phyloP scores from a whole-genome alignment of 2,888 invertebrate genomes.

The Belgica antarctica region DNA sequence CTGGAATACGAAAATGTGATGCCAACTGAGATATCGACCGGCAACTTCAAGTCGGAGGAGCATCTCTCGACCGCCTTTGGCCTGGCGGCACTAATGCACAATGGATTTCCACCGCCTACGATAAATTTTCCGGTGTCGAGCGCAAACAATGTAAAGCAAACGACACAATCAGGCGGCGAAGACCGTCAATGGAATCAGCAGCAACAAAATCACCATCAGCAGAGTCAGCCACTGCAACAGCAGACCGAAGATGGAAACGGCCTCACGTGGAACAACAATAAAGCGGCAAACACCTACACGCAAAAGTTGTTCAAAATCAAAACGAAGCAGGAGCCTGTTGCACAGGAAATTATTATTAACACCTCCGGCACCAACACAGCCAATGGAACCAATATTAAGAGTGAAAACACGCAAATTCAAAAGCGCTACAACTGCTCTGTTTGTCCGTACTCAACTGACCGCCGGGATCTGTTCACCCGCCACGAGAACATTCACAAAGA shows the following conservation, averaged over 20 bases:
- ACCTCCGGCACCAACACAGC: neutral
- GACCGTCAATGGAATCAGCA: constrained; percentile 46
- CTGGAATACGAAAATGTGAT: constrained; percentile 54
- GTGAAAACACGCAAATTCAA: constrained; percentile 50
- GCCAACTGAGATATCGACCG: constrained; percentile 48
- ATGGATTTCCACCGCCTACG: constrained; percentile 67
- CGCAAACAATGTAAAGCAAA: constrained; percentile 47
- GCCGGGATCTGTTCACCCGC: constrained; percentile 83
- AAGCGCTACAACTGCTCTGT: constrained; percentile 83
- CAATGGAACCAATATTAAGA: constrained; percentile 30
- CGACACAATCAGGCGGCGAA: constrained; percentile 46
- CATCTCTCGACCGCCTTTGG: constrained; percentile 71
- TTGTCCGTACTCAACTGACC: constrained; percentile 88
- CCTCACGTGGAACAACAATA: constrained; percentile 24
- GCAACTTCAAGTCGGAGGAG: constrained; percentile 65
- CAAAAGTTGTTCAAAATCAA: constrained; percentile 42
- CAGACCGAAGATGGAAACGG: constrained; percentile 45
- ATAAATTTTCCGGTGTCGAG: constrained; percentile 55
- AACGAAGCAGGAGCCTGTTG: constrained; percentile 39
- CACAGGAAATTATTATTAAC: constrained; percentile 35
- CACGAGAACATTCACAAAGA: constrained; percentile 92
- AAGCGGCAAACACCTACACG: constrained; percentile 15
- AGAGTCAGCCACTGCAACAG: constrained; percentile 42
- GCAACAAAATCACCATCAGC: constrained; percentile 38
- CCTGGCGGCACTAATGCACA: constrained; percentile 73